Evolutionary conservation across 2,797 vertebrate species (phyloP).

Genomic region (Pyrocephalus nanus): DNA sequence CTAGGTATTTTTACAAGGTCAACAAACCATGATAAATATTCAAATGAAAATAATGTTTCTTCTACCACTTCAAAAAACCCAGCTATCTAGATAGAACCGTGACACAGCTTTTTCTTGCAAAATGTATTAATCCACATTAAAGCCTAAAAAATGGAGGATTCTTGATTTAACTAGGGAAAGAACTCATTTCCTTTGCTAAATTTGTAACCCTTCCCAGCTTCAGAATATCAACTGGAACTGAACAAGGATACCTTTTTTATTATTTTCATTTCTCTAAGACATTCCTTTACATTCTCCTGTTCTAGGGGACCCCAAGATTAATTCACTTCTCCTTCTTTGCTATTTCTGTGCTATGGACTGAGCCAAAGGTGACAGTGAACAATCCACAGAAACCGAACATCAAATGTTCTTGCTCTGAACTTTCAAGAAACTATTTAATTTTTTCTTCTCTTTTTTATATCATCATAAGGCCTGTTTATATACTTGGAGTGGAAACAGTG

Average conservation of each 20-base stretch:
- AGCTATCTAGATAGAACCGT: background rate
- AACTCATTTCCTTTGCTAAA: background rate
- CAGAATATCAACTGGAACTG: background rate
- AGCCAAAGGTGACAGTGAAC: background rate
- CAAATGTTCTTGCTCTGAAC: background rate
- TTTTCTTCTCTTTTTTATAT: background rate
- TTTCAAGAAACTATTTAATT: constrained; percentile 36
- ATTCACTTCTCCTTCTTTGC: background rate
- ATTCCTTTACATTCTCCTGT: background rate
- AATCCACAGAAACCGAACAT: constrained; percentile 14
- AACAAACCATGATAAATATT: background rate
- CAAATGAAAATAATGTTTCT: background rate
- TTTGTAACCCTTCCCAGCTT: background rate
- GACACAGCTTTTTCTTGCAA: background rate
- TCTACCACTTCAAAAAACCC: background rate
- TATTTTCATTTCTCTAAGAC: background rate
- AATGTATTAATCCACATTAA: background rate
- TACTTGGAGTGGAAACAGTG: constrained; percentile 56
- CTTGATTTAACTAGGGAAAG: background rate
- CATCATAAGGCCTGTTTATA: constrained; percentile 58
- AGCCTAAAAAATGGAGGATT: background rate
- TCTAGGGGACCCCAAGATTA: background rate
- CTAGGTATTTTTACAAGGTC: background rate
- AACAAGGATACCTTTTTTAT: background rate
- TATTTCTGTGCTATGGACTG: background rate